Evolutionary conservation across 2,113 vertebrate genomes (phyloP), one percentile per base, ranked within the genome.

Genomic region (Helogale parvula): DNA sequence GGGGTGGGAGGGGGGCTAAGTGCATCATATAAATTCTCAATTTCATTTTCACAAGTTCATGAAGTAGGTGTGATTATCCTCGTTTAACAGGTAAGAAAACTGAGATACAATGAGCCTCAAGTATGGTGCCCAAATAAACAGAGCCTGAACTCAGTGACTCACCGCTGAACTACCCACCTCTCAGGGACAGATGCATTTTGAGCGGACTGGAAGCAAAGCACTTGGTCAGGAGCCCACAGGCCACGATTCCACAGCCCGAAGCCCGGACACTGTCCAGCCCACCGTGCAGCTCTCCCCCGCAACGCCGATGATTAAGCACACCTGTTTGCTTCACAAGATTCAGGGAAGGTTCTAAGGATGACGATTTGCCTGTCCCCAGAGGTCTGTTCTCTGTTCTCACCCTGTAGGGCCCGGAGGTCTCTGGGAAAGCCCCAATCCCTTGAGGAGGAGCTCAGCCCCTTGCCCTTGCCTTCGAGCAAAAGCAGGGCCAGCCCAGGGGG

Each of bases 71-170:
- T 60, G 76, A 10, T 11, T 81, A 45, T 8, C 2, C 27, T 21
- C 87, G 12, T 81, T 77, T 88, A 76, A 41, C 33, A 95, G 80
- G 87, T n/a, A 41, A 66, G 84, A 86, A 97, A 29, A 82, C 12
- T 7, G 63, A 8, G 27, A 13, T 14, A 12, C 13, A 27, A 2
- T 16, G 41, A 85, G 5, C 29, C 16, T n/a, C 25, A 69, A 66
- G 25, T 15, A 25, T 60, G 0, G 1, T 7, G 23, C 23, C n/a
- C 95, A 38, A 38, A 71, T 23, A 0, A 52, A 76, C 57, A 38
- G 13, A 83, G n/a, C 47, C 63, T 41, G 25, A 52, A 47, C n/a
- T 19, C n/a, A 88, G 41, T 23, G 83, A 80, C 83, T 92, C 15
- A 2, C 33, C 45, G 0, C 50, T 14, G 35, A 80, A 52, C 38